Evolutionary conservation across 2,113 vertebrate species (phyloP).

Genomic region (Anseranas semipalmata): DNA sequence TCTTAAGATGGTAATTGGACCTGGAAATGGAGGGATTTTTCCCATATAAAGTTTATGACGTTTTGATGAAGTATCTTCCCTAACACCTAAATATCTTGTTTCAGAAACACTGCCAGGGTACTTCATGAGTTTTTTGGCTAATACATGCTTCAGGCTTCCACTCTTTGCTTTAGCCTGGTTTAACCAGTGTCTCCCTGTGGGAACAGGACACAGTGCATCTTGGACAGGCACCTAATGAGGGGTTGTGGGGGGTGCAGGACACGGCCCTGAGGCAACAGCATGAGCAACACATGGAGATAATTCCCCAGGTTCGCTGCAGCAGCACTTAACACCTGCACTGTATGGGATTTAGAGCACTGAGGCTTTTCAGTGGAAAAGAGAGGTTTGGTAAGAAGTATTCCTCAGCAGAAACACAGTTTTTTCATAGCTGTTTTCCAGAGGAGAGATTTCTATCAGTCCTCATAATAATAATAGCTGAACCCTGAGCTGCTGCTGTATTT

Average conservation of each 20-base stretch:
- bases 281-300: neutral
- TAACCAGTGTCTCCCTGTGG: neutral
- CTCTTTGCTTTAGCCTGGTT: neutral
- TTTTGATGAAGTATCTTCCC: neutral
- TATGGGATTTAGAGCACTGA: neutral
- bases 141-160: neutral
- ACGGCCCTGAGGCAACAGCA: neutral
- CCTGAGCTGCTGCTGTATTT: neutral
- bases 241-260: neutral
- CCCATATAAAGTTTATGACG: neutral
- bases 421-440: neutral
- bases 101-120: slow-evolving; percentile 8
- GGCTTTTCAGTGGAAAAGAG: neutral
- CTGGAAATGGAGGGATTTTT: neutral
- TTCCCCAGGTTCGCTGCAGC: neutral
- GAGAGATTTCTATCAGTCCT: neutral
- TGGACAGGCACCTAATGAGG: neutral
- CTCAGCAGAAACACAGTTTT: neutral
- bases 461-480: neutral
- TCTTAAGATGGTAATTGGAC: slow-evolving; percentile 1
- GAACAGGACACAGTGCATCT: neutral
- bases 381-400: neutral
- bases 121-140: neutral
- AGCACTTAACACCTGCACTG: neutral
- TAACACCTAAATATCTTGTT: neutral